phyloP scores from a whole-genome alignment of 2,888 invertebrate species.

The Drosophila demipolita region DNA sequence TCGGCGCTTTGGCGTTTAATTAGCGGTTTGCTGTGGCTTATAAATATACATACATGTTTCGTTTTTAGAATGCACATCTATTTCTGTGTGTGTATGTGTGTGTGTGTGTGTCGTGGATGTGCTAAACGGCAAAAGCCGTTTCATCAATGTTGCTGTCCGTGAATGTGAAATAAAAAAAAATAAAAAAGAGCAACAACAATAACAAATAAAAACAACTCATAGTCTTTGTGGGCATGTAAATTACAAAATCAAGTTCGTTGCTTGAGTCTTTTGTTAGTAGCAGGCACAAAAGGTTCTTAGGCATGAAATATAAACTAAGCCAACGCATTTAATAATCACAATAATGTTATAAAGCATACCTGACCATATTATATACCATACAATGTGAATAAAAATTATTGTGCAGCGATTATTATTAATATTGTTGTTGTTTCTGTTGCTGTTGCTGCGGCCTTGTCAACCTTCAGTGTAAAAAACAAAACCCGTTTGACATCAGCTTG shows the following conservation, averaged over 20 bases:
- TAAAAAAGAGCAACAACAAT: slow-evolving; percentile 30
- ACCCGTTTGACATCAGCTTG: slow-evolving; percentile 59
- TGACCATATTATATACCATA: slow-evolving; percentile 16
- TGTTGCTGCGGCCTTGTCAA: slow-evolving; percentile 33
- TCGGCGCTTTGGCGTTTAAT: slow-evolving; percentile 61
- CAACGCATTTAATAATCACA: slow-evolving; percentile 53
- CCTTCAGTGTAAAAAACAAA: slow-evolving; percentile 58
- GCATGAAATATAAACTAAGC: slow-evolving; percentile 71
- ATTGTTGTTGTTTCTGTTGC: slow-evolving; percentile 9
- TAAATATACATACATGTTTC: slow-evolving; percentile 61
- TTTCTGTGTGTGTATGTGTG: neutral
- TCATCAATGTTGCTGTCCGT: slow-evolving; percentile 62
- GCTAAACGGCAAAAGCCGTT: slow-evolving; percentile 72
- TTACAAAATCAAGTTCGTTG: slow-evolving; percentile 81
- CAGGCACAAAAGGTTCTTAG: slow-evolving; percentile 74
- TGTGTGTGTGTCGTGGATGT: slow-evolving; percentile 38
- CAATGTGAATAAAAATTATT: slow-evolving; percentile 41
- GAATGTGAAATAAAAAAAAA: slow-evolving; percentile 69
- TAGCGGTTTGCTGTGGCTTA: slow-evolving; percentile 66
- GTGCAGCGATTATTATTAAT: slow-evolving; percentile 49
- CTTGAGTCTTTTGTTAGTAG: slow-evolving; percentile 73
- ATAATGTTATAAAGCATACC: slow-evolving; percentile 39
- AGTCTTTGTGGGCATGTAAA: slow-evolving; percentile 68
- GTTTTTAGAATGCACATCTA: slow-evolving; percentile 35
- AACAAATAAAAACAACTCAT: slow-evolving; percentile 17